A percentile compares a stretch with the other conserved stretches of the same genome.
phyloP scores from a whole-genome alignment of 2,113 vertebrate species.

The Siniperca chuatsi region DNA sequence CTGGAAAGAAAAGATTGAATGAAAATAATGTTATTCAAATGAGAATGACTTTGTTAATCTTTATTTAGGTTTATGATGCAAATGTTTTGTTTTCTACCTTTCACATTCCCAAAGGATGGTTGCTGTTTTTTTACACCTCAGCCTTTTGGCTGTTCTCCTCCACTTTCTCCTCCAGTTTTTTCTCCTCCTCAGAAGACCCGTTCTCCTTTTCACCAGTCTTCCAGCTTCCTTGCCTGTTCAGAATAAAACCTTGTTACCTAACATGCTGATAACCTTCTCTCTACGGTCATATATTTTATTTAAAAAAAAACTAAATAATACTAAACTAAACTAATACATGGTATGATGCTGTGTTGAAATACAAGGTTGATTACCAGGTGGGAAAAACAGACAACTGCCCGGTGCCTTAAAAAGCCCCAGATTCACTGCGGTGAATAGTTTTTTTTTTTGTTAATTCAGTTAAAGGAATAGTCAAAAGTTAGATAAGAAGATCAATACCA shows the following conservation, averaged over 20 bases:
- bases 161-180: constrained; percentile 94
- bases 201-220: constrained; percentile 92
- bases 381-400: not conserved
- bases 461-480: not conserved
- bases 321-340: too few relatives aligned
- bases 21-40: constrained; percentile 8
- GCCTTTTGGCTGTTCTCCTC: constrained; percentile 97
- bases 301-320: not conserved
- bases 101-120: constrained; percentile 67
- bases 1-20: constrained; percentile 62
- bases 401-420: not conserved
- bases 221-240: constrained; percentile 84
- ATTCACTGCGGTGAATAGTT: not conserved
- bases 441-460: not conserved
- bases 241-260: constrained; percentile 15
- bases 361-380: constrained; percentile 6
- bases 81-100: constrained; percentile 51
- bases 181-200: constrained; percentile 84
- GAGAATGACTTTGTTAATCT: not conserved
- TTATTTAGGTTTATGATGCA: not conserved
- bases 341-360: not conserved
- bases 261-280: not conserved
- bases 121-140: constrained; percentile 88
- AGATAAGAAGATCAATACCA: not conserved
- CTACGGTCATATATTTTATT: not conserved